Base-by-base conservation (phyloP, 2,888 invertebrate species). In the Capitulum mitella region DNA sequence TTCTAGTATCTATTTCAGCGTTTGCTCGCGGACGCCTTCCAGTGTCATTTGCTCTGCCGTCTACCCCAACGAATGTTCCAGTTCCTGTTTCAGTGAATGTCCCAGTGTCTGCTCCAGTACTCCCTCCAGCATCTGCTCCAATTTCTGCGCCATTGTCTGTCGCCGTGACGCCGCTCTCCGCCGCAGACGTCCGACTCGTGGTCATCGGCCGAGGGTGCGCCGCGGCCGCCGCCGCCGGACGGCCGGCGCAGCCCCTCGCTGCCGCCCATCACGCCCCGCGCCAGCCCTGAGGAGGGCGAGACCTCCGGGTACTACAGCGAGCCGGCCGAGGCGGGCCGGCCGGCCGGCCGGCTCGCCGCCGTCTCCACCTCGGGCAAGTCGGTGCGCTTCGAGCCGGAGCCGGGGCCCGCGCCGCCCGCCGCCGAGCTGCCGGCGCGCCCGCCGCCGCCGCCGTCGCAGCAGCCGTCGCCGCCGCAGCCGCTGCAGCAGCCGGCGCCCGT, bases 221-320 rank as follows among this genome's bases (percentile, higher is more conserved):
- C n/a, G n/a, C 64, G 34, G 64, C 64, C 64, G 64, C 8, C 58
- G 12, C 8, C 58, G 26, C 8, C 32, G 3, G 64, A 34, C 64
- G 64, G 14, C 34, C 64, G 64, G 3, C 87, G 91, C 79, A 91
- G 91, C 84, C 92, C 91, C 40, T 91, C 91, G 83, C 85, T 92
- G 80, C 92, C 92, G 8, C 90, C 91, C 0, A 91, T 92, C 81
- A 83, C 48, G 78, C 77, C 79, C 64, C 76, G 80, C 46, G 78
- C 80, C 43, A 46, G 43, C 43, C 82, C 83, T 76, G 83, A 83
- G 32, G 92, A 91, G 84, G 91, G 91, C 58, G 93, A 93, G 84
- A 93, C 93, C 79, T 93, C 93, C 48, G 93, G 93, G 58, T 93
- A 94, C 86, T 92, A 92, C 77, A 93, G 93, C 85, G 93, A 93